A percentile compares a stretch with the other conserved stretches of the same genome.
phyloP scores from a whole-genome alignment of 2,797 vertebrate genomes.

The Anomalospiza imberbis region DNA sequence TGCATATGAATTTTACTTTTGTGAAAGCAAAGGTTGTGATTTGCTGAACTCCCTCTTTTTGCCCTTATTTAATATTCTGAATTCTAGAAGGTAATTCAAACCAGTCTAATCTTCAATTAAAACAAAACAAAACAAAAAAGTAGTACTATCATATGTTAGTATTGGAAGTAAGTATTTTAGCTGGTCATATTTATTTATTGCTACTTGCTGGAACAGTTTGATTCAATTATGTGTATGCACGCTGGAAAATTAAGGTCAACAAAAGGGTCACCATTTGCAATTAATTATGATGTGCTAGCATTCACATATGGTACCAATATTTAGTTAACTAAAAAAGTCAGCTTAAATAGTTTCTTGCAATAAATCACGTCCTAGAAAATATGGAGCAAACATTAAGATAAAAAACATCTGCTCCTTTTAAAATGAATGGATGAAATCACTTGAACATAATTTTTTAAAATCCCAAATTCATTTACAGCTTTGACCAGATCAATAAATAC shows the following conservation, averaged over 20 bases:
- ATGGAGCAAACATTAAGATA: slow-evolving; percentile 72
- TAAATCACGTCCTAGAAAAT: slow-evolving; percentile 75
- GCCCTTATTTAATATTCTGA: background rate
- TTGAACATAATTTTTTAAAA: slow-evolving; percentile 47
- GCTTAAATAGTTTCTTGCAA: slow-evolving; percentile 71
- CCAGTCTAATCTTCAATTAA: background rate
- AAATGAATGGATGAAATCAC: slow-evolving; percentile 57
- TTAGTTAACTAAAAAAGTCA: slow-evolving; percentile 75
- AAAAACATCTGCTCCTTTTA: slow-evolving; percentile 78
- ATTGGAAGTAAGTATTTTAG: slow-evolving; percentile 60
- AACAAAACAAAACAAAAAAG: background rate
- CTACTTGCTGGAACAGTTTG: slow-evolving; percentile 64
- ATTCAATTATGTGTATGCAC: slow-evolving; percentile 65
- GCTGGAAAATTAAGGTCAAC: slow-evolving; percentile 70
- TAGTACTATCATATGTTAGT: background rate
- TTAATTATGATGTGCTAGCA: slow-evolving; percentile 77
- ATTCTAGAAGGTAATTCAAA: slow-evolving; percentile 34
- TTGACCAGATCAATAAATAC: slow-evolving; percentile 56
- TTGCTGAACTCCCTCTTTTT: background rate
- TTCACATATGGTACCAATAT: slow-evolving; percentile 78
- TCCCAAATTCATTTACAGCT: slow-evolving; percentile 34
- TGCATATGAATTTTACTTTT: background rate
- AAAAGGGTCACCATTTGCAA: slow-evolving; percentile 74
- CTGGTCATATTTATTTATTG: slow-evolving; percentile 52
- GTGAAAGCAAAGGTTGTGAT: background rate